Evolutionary conservation across 2,888 invertebrate species (phyloP).

Genomic region (Campopleginae sp.): DNA sequence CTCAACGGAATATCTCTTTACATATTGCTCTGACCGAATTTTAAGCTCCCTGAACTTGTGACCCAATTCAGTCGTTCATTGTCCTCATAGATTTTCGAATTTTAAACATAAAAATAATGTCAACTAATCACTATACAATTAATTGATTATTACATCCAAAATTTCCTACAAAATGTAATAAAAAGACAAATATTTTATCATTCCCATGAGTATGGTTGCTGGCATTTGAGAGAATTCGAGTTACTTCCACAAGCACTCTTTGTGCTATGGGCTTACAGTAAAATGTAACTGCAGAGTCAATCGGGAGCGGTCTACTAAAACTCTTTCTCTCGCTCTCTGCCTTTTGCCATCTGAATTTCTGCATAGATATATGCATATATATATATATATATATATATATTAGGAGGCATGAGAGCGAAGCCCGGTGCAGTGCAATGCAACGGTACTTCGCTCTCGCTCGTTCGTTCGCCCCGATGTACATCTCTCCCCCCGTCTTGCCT

Average conservation of each 20-base stretch:
- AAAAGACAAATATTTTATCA: background rate
- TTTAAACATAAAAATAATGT: background rate
- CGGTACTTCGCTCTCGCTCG: slow-evolving; percentile 75
- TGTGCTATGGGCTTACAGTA: slow-evolving; percentile 8
- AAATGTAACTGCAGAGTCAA: slow-evolving; percentile 49
- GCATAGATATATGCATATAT: slow-evolving; percentile 8
- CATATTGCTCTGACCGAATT: background rate
- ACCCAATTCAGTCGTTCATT: slow-evolving; percentile 15
- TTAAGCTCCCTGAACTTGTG: slow-evolving; percentile 29
- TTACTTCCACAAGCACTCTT: slow-evolving; percentile 30
- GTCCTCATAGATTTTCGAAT: background rate
- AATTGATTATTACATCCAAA: background rate
- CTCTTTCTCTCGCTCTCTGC: background rate
- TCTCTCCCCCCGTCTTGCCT: slow-evolving; percentile 38
- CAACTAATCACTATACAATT: background rate
- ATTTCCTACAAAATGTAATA: background rate
- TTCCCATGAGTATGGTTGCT: background rate
- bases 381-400: slow-evolving; percentile 34
- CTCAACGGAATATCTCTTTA: background rate
- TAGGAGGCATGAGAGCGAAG: slow-evolving; percentile 54
- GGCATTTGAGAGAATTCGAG: slow-evolving; percentile 20
- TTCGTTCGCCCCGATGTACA: slow-evolving; percentile 65
- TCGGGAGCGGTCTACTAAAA: slow-evolving; percentile 54
- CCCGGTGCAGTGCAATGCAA: slow-evolving; percentile 70
- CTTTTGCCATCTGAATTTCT: background rate